Evolutionary conservation across 2,113 vertebrate species (phyloP).

Genomic region (Chionis minor): DNA sequence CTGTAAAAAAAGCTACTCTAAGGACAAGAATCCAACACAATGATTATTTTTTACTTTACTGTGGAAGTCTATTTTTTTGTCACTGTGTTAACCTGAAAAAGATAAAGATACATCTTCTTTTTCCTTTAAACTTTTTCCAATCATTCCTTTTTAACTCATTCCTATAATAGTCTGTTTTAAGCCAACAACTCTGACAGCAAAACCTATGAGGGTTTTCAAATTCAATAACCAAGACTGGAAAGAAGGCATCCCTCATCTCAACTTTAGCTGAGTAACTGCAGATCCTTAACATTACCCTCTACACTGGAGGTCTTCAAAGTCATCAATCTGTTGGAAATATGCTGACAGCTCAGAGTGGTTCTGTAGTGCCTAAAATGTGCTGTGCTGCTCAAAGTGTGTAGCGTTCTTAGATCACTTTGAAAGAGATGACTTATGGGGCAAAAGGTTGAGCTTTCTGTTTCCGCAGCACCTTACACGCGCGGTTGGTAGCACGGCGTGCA

Average conservation of each 20-base stretch:
- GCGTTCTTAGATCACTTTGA: background rate
- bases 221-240: constrained; percentile 64
- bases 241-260: constrained; percentile 64
- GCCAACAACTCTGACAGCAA: constrained; percentile 48
- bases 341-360: constrained; percentile 47
- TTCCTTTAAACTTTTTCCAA: constrained; percentile 39
- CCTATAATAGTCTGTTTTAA: constrained; percentile 34
- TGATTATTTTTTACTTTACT: background rate
- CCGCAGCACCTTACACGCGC: background rate
- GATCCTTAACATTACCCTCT: constrained; percentile 52
- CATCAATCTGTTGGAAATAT: constrained; percentile 39
- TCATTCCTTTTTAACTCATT: constrained; percentile 45
- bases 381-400: background rate
- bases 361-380: background rate
- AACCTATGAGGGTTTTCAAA: constrained; percentile 71
- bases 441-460: background rate
- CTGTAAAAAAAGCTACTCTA: background rate
- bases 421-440: background rate
- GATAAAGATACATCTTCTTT: constrained; percentile 55
- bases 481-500: background rate
- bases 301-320: constrained; percentile 24
- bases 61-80: constrained; percentile 22
- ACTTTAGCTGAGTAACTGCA: constrained; percentile 33
- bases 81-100: background rate
- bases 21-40: background rate